A percentile compares a stretch with the other conserved stretches of the same genome.
phyloP scores from a whole-genome alignment of 2,113 vertebrate species.

The Epinephelus cyanopodus region DNA sequence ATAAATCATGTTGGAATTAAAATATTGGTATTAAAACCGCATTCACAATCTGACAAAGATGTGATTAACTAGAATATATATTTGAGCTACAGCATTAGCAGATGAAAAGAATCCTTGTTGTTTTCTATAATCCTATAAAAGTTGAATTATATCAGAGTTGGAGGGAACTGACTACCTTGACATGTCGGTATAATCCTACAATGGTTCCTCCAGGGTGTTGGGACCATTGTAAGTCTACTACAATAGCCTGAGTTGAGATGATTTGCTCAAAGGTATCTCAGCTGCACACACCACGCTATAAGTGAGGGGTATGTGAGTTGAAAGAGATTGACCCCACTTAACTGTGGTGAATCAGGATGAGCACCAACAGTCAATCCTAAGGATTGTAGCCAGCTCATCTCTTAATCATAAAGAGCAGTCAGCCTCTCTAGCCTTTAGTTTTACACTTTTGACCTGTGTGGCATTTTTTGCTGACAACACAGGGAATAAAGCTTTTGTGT shows the following conservation, averaged over 20 bases:
- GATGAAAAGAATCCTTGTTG: no score
- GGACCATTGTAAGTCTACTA: not conserved
- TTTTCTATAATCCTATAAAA: no score
- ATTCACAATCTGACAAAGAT: no score
- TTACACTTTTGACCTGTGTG: constrained; percentile 47
- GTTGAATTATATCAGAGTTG: no score
- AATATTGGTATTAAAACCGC: no score
- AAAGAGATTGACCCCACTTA: constrained; percentile 35
- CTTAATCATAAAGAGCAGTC: constrained; percentile 32
- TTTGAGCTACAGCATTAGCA: no score
- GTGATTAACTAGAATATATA: no score
- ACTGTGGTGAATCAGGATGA: constrained; percentile 36
- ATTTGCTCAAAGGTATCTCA: not conserved
- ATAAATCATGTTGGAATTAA: no score
- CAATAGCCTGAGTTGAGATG: not conserved
- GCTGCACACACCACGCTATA: not conserved
- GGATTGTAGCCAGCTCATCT: constrained; percentile 30
- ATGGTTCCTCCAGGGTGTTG: not conserved
- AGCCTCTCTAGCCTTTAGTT: constrained; percentile 31
- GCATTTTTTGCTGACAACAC: constrained; percentile 49
- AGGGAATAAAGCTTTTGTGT: constrained; percentile 34
- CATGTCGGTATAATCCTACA: not conserved
- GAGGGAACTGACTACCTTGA: not conserved
- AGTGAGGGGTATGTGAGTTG: constrained; percentile 6
- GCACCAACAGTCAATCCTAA: constrained; percentile 9